Evolutionary conservation across 2,113 vertebrate genomes (phyloP), one percentile per base, ranked within the genome.

Genomic region (Microcebus griseorufus): DNA sequence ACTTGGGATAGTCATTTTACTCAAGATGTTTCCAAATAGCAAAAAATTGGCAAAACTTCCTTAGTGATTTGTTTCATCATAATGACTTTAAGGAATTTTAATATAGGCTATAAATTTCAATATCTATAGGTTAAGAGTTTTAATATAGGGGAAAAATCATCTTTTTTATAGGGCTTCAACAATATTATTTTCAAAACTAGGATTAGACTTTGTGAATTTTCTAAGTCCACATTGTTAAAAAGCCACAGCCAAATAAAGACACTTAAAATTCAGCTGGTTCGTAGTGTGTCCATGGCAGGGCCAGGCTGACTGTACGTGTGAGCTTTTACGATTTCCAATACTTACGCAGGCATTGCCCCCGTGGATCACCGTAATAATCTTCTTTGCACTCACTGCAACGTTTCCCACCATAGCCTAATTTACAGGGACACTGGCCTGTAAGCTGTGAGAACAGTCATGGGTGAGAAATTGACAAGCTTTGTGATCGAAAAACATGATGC

Each of bases 371-470:
- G 79, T 99, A 99, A 96, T 99, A 98, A 93, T 99, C 99, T 51
- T 99, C 99, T 45, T 98, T 98, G 98, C 99, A 99, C 97, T 99
- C 98, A 0, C 98, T 95, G 82, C 99, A 99, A 51, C 34, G 78
- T 94, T 97, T 98, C 93, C 99, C 99, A 0, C 98, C 98, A 60
- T 99, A 99, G 90, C 99, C 99, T 29, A 90, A 55, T 70, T 97
- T 99, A 88, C 99, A 99, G 0, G 42, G 98, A 98, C 99, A 99
- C 88, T 99, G 99, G 79, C 99, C 99, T 87, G 99, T 99, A 97
- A 99, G 27, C 99, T 99, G 98, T 90, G 98, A 96, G 95, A 69
- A 98, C 48, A 98, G 67, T 90, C 53, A 20, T 6, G 62, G 84
- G 34, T 97, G 65, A 98, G 76, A 55, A 94, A 90, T 1, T 51